Percentiles rank a stretch among this genome's conserved stretches.
phyloP scores from a whole-genome alignment of 2,113 vertebrate genomes.

The Eurypyga helias region DNA sequence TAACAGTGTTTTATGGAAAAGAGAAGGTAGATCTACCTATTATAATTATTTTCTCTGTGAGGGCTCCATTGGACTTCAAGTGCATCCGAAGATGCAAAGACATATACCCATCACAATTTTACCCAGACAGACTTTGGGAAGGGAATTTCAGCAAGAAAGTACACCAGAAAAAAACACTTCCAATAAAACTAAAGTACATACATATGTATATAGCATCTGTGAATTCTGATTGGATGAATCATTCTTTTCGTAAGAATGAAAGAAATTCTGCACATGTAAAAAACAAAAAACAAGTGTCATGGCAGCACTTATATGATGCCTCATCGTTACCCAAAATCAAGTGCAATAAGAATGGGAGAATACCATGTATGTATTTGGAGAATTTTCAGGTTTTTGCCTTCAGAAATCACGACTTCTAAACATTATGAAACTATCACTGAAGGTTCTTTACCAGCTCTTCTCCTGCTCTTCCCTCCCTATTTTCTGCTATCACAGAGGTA shows the following conservation, averaged over 20 bases:
- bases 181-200: too few relatives aligned
- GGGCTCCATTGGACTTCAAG: background rate
- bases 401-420: background rate
- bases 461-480: background rate
- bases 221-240: background rate
- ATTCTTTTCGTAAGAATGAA: background rate
- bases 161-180: background rate
- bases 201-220: background rate
- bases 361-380: background rate
- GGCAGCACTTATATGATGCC: background rate
- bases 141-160: background rate
- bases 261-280: background rate
- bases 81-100: background rate
- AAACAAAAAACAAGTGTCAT: background rate
- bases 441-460: background rate
- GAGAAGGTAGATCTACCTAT: background rate
- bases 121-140: background rate
- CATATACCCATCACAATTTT: background rate
- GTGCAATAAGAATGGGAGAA: background rate
- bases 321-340: background rate
- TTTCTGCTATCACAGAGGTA: background rate
- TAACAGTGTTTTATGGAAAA: background rate
- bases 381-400: background rate
- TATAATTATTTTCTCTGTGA: background rate
- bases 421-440: background rate